Evolutionary conservation across 2,113 vertebrate genomes (phyloP), one percentile per base, ranked within the genome.

Genomic region (Hepsetus odoe): DNA sequence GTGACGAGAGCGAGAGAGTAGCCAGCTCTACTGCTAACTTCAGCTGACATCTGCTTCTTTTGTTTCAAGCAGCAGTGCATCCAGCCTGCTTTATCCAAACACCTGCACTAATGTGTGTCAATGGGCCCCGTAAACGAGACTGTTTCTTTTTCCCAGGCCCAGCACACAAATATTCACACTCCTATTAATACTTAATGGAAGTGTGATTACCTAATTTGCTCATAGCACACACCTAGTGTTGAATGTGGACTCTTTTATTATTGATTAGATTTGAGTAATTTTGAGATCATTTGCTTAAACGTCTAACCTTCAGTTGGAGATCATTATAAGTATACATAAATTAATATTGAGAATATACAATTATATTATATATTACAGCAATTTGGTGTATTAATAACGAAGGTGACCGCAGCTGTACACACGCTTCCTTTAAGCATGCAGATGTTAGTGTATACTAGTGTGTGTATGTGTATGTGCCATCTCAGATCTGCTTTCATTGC

Each of bases 31-130:
- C 26, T 51, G 35, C 82, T 72, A 86, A 87, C 85, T 89, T 86
- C 84, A 74, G 81, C 84, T 87, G 88, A 85, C 88, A 88, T 92
- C 86, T 89, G 90, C 71, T 88, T 84, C 70, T 81, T 86, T 84
- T 86, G 66, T 85, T 85, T 83, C 58, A 84, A 77, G 83, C 80
- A 33, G 72, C 85, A 61, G 59, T 58, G 66, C 18, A 32, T 69
- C 35, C 20, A 35, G 33, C 11, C 66, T 53, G 24, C 38, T 46
- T 38, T 72, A 67, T 70, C 20, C 68, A 49, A 7, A 24, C 32
- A 14, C 26, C 18, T 62, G 56, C 11, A 22, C 56, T 28, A 26
- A 24, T 73, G 18, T 33, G 53, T 30, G 53, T 12, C 26, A 18
- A 61, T 74, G 42, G 26, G 51, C 18, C 18, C 22, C 49, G 55